Evolutionary conservation across 1,140 invertebrate genomes (phyloP), one percentile per base, ranked within the genome.

Genomic region (Idris sp.): DNA sequence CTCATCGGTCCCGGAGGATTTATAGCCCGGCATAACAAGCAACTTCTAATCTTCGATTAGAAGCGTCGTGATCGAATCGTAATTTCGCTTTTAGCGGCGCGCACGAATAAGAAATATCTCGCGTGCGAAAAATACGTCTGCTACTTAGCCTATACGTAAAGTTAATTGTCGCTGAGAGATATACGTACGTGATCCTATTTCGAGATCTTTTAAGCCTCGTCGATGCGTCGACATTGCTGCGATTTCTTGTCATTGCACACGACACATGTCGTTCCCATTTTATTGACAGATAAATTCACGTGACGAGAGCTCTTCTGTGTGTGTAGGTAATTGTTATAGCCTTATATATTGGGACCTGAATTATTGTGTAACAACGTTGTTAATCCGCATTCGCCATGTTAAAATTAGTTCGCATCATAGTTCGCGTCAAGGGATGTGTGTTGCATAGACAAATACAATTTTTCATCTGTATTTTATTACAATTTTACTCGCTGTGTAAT

Each of bases 81-180:
- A n/a, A n/a, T n/a, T n/a, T n/a, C n/a, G n/a, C n/a, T n/a, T n/a
- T n/a, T n/a, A n/a, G n/a, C n/a, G n/a, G n/a, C n/a, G n/a, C n/a
- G n/a, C n/a, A n/a, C n/a, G n/a, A n/a, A n/a, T n/a, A n/a, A n/a
- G n/a, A n/a, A n/a, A n/a, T n/a, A n/a, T n/a, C n/a, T n/a, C n/a
- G n/a, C n/a, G n/a, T n/a, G n/a, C n/a, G n/a, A n/a, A n/a, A n/a
- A n/a, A n/a, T n/a, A n/a, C n/a, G n/a, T n/a, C n/a, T n/a, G n/a
- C n/a, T n/a, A n/a, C n/a, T n/a, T n/a, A n/a, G n/a, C n/a, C n/a
- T n/a, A n/a, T n/a, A n/a, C n/a, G n/a, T 79, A 74, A 75, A 74
- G 43, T 74, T 77, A 82, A 81, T 82, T 74, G 77, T 75, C 68
- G 67, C 76, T 76, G 53, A 73, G 35, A 76, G n/a, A n/a, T n/a